These are phyloP conservation scores for Halocynthia aurantium DNA, from an alignment of 23 tunicate species.

Conservation along the genomic window DNA sequence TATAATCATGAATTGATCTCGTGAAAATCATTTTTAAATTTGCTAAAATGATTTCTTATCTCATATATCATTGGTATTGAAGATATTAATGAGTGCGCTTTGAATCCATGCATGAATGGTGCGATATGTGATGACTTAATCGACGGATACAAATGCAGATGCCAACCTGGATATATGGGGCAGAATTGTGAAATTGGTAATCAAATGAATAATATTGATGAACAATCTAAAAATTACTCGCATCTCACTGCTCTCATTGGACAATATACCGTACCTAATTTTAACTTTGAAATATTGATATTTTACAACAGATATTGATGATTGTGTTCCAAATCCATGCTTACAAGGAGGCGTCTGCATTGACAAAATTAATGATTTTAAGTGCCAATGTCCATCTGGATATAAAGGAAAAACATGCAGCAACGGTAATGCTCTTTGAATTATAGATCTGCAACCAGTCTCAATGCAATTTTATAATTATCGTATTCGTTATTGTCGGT, in stretches of 20 bases:
- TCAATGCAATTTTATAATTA: no score
- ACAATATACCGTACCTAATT: background rate
- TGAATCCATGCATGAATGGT: background rate
- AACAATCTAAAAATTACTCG: no score
- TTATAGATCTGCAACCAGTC: no score
- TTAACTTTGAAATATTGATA: background rate
- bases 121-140: background rate
- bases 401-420: slow-evolving; percentile 51
- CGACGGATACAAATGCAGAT: background rate
- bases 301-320: slow-evolving; percentile 49
- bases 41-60: no score
- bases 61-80: no score
- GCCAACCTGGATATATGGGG: background rate
- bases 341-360: slow-evolving; percentile 53
- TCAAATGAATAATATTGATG: background rate
- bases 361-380: slow-evolving; percentile 31
- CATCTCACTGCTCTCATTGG: no score
- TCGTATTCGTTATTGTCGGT: no score
- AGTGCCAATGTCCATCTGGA: slow-evolving; percentile 50
- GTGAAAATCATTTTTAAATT: no score
- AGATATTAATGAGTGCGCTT: slow-evolving; percentile 3
- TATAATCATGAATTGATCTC: no score
- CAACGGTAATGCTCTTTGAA: background rate
- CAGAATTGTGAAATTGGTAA: background rate
- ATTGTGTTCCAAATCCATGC: slow-evolving; percentile 73